Evolutionary conservation across 2,888 invertebrate species (phyloP), one percentile per base, ranked within the genome.

Genomic region (Hartigia nigra): DNA sequence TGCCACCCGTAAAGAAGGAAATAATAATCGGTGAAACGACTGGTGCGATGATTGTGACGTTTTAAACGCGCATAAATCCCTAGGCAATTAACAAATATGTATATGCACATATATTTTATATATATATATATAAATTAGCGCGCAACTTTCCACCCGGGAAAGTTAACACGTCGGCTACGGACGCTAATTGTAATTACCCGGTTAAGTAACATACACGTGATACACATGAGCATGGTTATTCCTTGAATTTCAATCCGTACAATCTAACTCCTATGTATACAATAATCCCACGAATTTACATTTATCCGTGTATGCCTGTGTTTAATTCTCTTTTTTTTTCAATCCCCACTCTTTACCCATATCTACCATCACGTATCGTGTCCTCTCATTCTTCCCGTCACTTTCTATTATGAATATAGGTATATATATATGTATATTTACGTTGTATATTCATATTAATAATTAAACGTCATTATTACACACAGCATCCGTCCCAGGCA

Each of bases 121-220:
- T 23, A 55, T 9, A 55, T 55, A 55, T 55, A 55, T 23, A 23
- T 55, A 23, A 55, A 23, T 55, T 55, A 55, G 23, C 55, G 55
- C 9, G 55, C 23, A 55, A 88, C 91, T 91, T 90, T 91, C 87
- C 87, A 88, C 87, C 89, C 90, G 91, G 88, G 91, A 91, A 91
- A 91, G 91, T 90, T 89, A 88, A 88, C 89, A 87, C 90, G 88
- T 86, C 84, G 55, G 55, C 23, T 23, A 55, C 23, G 5, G 55
- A 23, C 23, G 23, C 55, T 55, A 55, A 55, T 55, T 55, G 55
- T 55, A 55, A 55, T 55, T 55, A 55, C 55, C 23, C 55, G 55
- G 55, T 55, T 55, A 55, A 55, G 55, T 55, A 55, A 55, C 23
- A 9, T 55, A 55, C 23, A 55, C 55, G 55, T 9, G 55, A 55